Evolutionary conservation across 2,113 vertebrate species (phyloP), one percentile per base, ranked within the genome.

Genomic region (Gnathonemus longibarbis): DNA sequence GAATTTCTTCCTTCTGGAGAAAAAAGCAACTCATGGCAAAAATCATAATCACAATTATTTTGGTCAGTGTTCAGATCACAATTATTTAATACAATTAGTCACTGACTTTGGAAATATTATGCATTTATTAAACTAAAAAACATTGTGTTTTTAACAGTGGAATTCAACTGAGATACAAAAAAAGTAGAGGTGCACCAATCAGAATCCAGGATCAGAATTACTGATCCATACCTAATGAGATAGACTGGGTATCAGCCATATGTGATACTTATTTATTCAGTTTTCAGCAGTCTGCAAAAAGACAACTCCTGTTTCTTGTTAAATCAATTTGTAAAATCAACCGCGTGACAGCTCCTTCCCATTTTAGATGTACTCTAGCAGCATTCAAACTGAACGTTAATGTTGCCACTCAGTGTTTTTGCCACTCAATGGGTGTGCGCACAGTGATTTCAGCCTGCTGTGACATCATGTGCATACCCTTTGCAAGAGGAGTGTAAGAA

Each of bases 1-100:
- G 21, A 85, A 84, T 84, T 49, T 21, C 42, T 48, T 88, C 53
- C 15, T 9, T 46, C 52, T 85, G 77, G 58, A 89, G 87, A 90
- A 92, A 91, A 49, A 56, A 90, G 74, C 10, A 83, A 45, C n/a
- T 84, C 56, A 90, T 66, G 5, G n/a, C 62, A 70, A 70, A 31
- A 70, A 70, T 70, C 62, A 66, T 66, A 70, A 70, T 70, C n/a
- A 70, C 9, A 3, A 70, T 70, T 70, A 70, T 70, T 70, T 70
- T 70, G 62, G 62, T 70, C 9, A 58, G 6, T 58, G 21, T 24
- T 58, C 6, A 58, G 56, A 58, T n/a, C 21, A 58, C 7, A 8
- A 58, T 24, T 58, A 70, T 70, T 70, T 66, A 66, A 66, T 27
- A 66, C n/a, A 66, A 66, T 11, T 66, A 66, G 24, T 66, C 62